These are phyloP conservation scores for Protobothrops mucrosquamatus DNA, from an alignment of 2,113 vertebrate species.

Conservation along the genomic window DNA sequence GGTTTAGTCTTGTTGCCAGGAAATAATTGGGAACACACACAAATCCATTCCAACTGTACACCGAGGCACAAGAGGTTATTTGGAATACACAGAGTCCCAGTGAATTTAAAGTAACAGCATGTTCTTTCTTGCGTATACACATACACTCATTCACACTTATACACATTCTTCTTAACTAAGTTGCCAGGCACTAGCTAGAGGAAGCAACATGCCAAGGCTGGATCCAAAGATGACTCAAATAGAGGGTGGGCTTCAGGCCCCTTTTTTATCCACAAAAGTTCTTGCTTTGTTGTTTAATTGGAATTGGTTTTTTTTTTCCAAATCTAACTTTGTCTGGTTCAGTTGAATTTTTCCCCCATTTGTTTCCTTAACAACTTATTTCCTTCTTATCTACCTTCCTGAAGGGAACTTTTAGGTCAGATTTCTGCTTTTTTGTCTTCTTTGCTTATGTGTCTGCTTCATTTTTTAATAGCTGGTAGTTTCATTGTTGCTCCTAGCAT, in stretches of 20 bases:
- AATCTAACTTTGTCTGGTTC: not conserved
- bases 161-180: too few species aligned
- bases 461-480: not conserved
- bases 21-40: not conserved
- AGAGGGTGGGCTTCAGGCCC: too few species aligned
- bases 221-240: too few species aligned
- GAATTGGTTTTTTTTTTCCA: not conserved
- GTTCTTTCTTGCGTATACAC: too few species aligned
- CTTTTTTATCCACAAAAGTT: not conserved
- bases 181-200: too few species aligned
- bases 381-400: not conserved
- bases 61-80: too few species aligned
- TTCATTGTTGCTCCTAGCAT: not conserved
- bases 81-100: too few species aligned
- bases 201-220: too few species aligned
- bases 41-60: not conserved
- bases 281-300: not conserved
- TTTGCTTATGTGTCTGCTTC: not conserved
- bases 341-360: not conserved
- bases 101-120: too few species aligned
- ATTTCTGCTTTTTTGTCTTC: not conserved
- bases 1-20: not conserved
- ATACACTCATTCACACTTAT: too few species aligned
- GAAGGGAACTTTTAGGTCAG: not conserved
- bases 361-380: not conserved